phyloP scores from a whole-genome alignment of 2,797 vertebrate species.

The Melanotaenia trifasciata region DNA sequence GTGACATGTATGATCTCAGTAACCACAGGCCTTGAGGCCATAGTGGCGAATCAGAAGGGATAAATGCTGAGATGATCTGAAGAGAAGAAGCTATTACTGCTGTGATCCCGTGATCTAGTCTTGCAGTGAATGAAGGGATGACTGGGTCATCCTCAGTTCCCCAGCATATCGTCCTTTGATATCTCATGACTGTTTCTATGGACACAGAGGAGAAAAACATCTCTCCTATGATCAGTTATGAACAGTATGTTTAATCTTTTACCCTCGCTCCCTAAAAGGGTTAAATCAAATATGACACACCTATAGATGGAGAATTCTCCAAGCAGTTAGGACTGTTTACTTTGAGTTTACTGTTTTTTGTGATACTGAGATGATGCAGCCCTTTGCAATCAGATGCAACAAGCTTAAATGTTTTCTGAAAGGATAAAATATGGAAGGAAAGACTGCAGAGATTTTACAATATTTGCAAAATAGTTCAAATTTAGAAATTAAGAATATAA shows the following conservation, averaged over 20 bases:
- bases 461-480: no score
- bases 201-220: conserved; percentile 57
- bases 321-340: background rate
- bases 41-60: conserved; percentile 28
- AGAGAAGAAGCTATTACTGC: conserved; percentile 40
- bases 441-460: no score
- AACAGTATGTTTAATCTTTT: conserved; percentile 22
- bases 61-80: conserved; percentile 48
- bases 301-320: background rate
- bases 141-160: conserved; percentile 18
- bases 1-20: conserved; percentile 45
- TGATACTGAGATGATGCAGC: conserved; percentile 13
- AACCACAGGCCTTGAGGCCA: conserved; percentile 34
- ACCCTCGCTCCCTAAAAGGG: background rate
- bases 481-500: no score
- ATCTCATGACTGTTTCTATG: conserved; percentile 63
- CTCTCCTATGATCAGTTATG: conserved; percentile 49
- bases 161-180: conserved; percentile 24
- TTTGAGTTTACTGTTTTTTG: conserved; percentile 4
- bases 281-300: background rate
- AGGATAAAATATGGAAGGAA: conserved; percentile 31
- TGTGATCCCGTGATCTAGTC: conserved; percentile 28
- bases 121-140: conserved; percentile 25
- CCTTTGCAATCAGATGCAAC: conserved; percentile 6
- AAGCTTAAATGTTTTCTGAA: conserved; percentile 33